A percentile compares a stretch with the other conserved stretches of the same genome.
These are phyloP conservation scores for Chloropsis hardwickii DNA, from an alignment of 2,113 vertebrate genomes.

Conservation along the genomic window DNA sequence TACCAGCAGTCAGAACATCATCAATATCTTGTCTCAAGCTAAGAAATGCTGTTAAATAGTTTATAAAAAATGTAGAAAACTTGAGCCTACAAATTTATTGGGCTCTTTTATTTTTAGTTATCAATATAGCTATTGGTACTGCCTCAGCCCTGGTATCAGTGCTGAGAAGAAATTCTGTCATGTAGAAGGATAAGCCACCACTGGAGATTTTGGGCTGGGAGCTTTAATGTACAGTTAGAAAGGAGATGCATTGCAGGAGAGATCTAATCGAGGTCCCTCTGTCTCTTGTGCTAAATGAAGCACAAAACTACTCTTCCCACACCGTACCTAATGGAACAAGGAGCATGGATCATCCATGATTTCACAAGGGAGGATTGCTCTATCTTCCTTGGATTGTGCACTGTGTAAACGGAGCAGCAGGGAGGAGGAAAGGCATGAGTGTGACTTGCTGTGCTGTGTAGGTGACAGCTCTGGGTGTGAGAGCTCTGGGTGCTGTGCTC, in stretches of 20 bases:
- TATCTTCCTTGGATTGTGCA: background rate
- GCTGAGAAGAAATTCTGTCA: background rate
- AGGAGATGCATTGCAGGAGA: slow-evolving; percentile 15
- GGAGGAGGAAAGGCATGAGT: background rate
- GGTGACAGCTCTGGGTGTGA: background rate
- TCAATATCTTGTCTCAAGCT: background rate
- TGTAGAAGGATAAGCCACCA: background rate
- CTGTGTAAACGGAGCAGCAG: background rate
- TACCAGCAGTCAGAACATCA: background rate
- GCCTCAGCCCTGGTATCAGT: background rate
- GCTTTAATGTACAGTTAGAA: background rate
- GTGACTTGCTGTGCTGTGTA: background rate
- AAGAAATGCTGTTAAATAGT: background rate
- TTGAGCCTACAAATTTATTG: background rate
- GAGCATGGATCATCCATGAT: background rate
- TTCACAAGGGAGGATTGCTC: background rate
- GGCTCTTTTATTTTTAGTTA: background rate
- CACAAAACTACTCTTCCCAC: slow-evolving; percentile 10
- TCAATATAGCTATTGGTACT: background rate
- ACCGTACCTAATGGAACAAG: background rate
- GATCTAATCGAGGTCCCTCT: slow-evolving; percentile 36
- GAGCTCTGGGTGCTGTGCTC: background rate
- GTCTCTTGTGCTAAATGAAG: slow-evolving; percentile 50
- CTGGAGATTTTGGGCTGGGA: background rate
- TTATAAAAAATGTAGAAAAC: background rate